phyloP scores from a whole-genome alignment of 2,888 invertebrate genomes.

The Entomobrya multifasciata region DNA sequence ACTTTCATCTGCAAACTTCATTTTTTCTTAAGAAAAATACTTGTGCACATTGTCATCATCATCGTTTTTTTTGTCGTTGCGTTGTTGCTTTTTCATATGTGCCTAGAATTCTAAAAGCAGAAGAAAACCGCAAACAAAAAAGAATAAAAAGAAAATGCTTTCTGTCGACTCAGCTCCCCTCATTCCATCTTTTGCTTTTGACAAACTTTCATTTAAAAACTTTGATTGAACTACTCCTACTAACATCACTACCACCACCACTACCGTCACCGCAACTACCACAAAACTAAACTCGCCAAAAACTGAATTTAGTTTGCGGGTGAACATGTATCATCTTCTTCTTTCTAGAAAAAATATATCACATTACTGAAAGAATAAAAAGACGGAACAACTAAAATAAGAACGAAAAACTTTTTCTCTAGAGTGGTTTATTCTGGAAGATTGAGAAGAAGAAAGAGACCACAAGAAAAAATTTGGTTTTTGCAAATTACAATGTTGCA shows the following conservation, averaged over 20 bases:
- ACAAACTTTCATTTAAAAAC: slow-evolving; percentile 47
- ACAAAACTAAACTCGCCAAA: not conserved
- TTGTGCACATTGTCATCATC: not conserved
- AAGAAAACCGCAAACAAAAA: too few relatives aligned
- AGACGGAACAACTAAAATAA: slow-evolving; percentile 10
- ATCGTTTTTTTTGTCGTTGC: not conserved
- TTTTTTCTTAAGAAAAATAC: slow-evolving; percentile 6
- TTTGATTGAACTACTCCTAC: slow-evolving; percentile 30
- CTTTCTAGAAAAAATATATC: slow-evolving; percentile 3
- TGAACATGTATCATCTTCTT: not conserved
- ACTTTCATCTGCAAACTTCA: not conserved
- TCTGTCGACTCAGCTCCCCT: not conserved
- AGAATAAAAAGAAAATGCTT: not conserved
- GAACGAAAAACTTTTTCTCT: slow-evolving; percentile 17
- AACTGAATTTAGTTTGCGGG: not conserved
- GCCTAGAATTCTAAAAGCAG: not conserved
- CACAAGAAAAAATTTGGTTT: too few relatives aligned
- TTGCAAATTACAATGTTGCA: too few relatives aligned
- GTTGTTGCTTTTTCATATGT: not conserved
- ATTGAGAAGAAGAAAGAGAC: too few relatives aligned
- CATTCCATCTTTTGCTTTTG: not conserved
- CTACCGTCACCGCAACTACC: not conserved
- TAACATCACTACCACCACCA: not conserved
- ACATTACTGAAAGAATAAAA: not conserved
- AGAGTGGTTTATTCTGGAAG: too few relatives aligned